These are phyloP conservation scores for Cantharis lateralis DNA, from an alignment of 2,888 invertebrate genomes.

Conservation along the genomic window DNA sequence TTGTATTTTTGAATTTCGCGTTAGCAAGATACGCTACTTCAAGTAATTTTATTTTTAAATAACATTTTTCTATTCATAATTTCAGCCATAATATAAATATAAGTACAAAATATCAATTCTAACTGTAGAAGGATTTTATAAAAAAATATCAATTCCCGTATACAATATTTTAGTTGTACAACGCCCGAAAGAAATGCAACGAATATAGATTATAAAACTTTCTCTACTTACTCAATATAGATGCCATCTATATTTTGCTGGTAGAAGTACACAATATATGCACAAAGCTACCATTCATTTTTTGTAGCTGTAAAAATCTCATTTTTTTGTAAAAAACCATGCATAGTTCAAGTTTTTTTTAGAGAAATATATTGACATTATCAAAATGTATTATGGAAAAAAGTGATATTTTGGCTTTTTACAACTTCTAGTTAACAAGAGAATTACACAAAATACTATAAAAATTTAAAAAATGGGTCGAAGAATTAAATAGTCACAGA, in stretches of 20 bases:
- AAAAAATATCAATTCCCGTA: background rate
- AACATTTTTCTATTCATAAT: background rate
- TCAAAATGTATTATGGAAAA: too few relatives aligned
- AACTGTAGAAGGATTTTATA: background rate
- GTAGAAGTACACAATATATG: too few relatives aligned
- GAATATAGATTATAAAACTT: background rate
- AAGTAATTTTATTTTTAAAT: background rate
- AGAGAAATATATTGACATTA: too few relatives aligned
- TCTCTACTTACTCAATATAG: background rate
- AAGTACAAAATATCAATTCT: background rate
- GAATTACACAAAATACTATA: too few relatives aligned
- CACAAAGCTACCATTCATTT: too few relatives aligned
- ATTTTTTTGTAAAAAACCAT: too few relatives aligned
- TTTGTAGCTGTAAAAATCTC: too few relatives aligned
- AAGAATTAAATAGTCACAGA: too few relatives aligned
- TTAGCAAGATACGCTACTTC: background rate
- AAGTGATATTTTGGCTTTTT: too few relatives aligned
- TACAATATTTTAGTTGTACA: background rate
- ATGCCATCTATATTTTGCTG: background rate
- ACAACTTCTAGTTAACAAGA: too few relatives aligned
- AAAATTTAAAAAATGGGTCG: too few relatives aligned
- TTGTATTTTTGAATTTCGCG: background rate
- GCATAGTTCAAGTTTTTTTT: too few relatives aligned
- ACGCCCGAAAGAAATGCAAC: background rate
- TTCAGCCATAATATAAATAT: background rate